Evolutionary conservation across 1,140 invertebrate species (phyloP), one percentile per base, ranked within the genome.

Genomic region (Bombus picipes): DNA sequence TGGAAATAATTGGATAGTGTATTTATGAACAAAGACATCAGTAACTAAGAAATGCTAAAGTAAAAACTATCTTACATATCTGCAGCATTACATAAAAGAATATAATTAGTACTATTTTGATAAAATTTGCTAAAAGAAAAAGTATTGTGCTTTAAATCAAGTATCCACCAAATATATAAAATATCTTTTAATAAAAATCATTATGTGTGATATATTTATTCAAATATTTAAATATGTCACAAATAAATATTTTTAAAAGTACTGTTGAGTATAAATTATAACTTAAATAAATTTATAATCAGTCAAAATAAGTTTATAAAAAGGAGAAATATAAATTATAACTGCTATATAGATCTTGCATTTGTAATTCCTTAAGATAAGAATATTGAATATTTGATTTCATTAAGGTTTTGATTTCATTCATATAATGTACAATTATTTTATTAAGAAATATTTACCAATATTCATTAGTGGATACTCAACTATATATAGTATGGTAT

Each of bases 161-260:
- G 82, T 83, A 78, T 83, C 74, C 75, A 83, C 82, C 66, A 1
- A 83, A 66, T 74, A 59, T 77, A 57, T 39, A 70, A n/a, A 68
- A 70, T 12, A 78, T 79, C 59, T 71, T 28, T 78, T 18, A 71
- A 79, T 43, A 43, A 37, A 59, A 37, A 15, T 12, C 3, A 59
- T 32, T 43, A 73, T 47, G 25, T 25, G 13, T n/a, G 77, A 57
- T 25, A 37, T 22, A 68, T 34, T 68, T 37, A 68, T 34, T 37
- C 8, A 22, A 68, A 68, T 68, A 53, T 22, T 8, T 18, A 68
- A 68, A 41, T 57, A 79, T 34, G 25, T 28, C 3, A 15, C 3
- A 75, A 10, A 34, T 39, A 66, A 76, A 83, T 37, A 47, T 37
- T 70, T 39, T 62, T 43, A 43, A 25, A 68, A 68, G 68, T 71